Conservation (phyloP, 2,797 vertebrate genomes). For the Microcaecilia unicolor region DNA sequence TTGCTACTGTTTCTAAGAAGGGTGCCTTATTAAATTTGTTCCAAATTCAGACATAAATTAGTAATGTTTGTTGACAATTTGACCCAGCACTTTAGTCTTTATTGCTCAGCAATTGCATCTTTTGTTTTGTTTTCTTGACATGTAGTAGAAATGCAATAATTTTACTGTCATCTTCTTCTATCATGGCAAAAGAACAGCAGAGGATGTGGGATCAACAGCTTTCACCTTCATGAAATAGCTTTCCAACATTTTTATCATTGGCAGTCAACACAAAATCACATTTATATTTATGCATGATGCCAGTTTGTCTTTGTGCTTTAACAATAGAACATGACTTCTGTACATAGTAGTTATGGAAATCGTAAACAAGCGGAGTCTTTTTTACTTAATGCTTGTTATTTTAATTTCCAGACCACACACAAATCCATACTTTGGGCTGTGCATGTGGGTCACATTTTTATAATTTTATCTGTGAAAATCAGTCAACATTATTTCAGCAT, state of each 20-base stretch:
- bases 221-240: background rate
- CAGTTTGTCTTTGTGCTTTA: background rate
- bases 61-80: conserved; percentile 16
- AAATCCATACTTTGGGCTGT: too few relatives aligned
- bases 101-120: conserved; percentile 22
- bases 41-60: background rate
- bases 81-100: conserved; percentile 10
- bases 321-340: background rate
- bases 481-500: too few relatives aligned
- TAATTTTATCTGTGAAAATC: too few relatives aligned
- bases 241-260: background rate
- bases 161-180: conserved; percentile 11
- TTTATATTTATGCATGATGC: background rate
- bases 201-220: conserved; percentile 2
- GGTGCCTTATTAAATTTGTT: conserved; percentile 2
- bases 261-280: background rate
- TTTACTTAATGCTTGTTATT: too few relatives aligned
- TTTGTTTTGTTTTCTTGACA: conserved; percentile 14
- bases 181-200: conserved; percentile 2
- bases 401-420: too few relatives aligned
- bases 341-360: too few relatives aligned
- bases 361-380: too few relatives aligned
- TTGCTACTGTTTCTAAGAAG: conserved; percentile 2
- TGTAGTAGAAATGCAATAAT: conserved; percentile 12
- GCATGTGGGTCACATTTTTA: too few relatives aligned